Evolutionary conservation across 2,113 vertebrate genomes (phyloP).

Genomic region (Clarias gariepinus): DNA sequence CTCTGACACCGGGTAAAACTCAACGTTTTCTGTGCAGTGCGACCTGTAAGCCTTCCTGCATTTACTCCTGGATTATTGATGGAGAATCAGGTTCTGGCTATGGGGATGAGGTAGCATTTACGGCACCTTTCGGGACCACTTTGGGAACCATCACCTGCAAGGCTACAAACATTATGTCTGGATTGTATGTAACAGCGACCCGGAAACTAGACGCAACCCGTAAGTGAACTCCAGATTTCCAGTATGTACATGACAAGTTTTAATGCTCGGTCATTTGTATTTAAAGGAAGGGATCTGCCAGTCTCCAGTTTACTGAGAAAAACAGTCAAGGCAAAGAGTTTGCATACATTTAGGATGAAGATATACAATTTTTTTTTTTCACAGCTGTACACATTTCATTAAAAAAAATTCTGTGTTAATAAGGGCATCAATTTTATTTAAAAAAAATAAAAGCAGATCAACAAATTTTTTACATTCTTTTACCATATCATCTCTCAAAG

Average conservation of each 20-base stretch:
- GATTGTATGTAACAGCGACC: not conserved
- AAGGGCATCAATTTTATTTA: not conserved
- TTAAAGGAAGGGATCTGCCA: not conserved
- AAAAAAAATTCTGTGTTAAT: not conserved
- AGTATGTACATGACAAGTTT: not conserved
- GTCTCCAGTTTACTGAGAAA: not conserved
- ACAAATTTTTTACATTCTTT: not conserved
- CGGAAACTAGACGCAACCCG: not conserved
- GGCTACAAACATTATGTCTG: constrained; percentile 23
- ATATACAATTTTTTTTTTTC: not conserved
- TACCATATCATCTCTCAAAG: not conserved
- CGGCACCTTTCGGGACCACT: not conserved
- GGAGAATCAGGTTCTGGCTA: constrained; percentile 38
- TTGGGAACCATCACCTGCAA: constrained; percentile 22
- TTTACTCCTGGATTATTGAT: constrained; percentile 49
- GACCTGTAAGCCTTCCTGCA: constrained; percentile 49
- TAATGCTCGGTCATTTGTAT: not conserved
- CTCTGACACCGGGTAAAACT: not conserved
- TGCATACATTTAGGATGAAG: not conserved
- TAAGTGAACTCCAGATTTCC: not conserved
- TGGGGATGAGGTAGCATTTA: constrained; percentile 30
- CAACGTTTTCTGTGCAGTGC: constrained; percentile 42
- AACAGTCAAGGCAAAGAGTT: not conserved
- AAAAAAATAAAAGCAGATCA: not conserved
- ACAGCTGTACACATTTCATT: not conserved